Conservation (phyloP, 2,888 invertebrate genomes). For the Silvanus unidentatus region DNA sequence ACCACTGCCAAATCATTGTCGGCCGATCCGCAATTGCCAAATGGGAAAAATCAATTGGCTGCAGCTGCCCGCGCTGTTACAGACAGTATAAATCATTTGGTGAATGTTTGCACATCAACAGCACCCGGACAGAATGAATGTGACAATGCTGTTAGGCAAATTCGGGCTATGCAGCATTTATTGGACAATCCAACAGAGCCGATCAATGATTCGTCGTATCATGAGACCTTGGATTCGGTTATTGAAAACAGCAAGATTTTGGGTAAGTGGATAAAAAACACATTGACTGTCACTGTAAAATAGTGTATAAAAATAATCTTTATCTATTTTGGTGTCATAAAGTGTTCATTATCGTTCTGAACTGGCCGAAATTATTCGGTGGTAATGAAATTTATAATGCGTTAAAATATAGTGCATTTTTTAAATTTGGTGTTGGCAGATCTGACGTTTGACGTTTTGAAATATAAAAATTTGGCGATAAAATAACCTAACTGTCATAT, state of each 20-base stretch:
- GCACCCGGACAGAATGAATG: slow-evolving; percentile 96
- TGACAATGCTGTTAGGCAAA: slow-evolving; percentile 88
- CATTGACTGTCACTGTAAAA: no score
- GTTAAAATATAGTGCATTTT: no score
- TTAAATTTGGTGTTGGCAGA: no score
- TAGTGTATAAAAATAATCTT: no score
- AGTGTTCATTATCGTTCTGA: no score
- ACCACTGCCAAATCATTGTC: slow-evolving; percentile 85
- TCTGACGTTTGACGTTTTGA: no score
- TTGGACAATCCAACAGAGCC: slow-evolving; percentile 84
- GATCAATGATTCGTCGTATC: slow-evolving; percentile 82
- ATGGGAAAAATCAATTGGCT: slow-evolving; percentile 82
- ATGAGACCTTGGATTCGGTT: slow-evolving; percentile 86
- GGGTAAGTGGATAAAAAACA: no score
- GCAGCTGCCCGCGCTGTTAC: slow-evolving; percentile 86
- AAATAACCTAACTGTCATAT: no score
- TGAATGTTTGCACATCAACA: slow-evolving; percentile 81
- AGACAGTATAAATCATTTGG: slow-evolving; percentile 85
- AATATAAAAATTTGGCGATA: no score
- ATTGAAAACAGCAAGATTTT: slow-evolving; percentile 81
- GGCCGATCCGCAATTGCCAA: slow-evolving; percentile 83
- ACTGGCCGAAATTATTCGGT: no score
- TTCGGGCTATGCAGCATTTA: slow-evolving; percentile 76
- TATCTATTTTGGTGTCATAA: no score
- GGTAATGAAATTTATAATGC: no score